Evolutionary conservation across 2,888 invertebrate species (phyloP).

Genomic region (Cheilosia impressa): DNA sequence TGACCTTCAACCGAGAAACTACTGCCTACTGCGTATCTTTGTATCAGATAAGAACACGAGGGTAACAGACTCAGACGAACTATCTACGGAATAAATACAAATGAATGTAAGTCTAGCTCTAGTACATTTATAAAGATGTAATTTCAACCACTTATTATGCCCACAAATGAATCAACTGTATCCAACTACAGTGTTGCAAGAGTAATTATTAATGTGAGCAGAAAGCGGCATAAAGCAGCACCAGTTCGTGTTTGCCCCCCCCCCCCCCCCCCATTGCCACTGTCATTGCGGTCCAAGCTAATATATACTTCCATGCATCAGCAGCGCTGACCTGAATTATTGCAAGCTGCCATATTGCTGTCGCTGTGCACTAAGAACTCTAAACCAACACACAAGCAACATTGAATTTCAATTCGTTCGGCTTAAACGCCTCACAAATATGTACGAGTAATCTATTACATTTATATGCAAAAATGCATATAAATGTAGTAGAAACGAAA

Average conservation of each 20-base stretch:
- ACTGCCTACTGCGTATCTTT: too few species aligned
- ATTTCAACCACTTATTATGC: too few species aligned
- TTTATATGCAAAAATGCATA: neutral
- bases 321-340: constrained; percentile 64
- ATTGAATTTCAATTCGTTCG: constrained; percentile 57
- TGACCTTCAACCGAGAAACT: too few species aligned
- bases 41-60: too few species aligned
- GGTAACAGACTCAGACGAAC: too few species aligned
- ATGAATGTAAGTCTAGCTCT: too few species aligned
- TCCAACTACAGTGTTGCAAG: neutral
- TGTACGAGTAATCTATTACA: too few species aligned
- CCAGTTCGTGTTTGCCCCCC: constrained; percentile 21
- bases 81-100: too few species aligned
- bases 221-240: constrained; percentile 22
- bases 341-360: constrained; percentile 30
- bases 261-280: constrained; percentile 30
- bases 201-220: constrained; percentile 8
- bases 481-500: constrained; percentile 14
- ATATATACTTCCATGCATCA: constrained; percentile 57
- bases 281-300: constrained; percentile 38
- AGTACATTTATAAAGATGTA: too few species aligned
- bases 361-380: constrained; percentile 34
- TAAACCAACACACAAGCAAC: constrained; percentile 45
- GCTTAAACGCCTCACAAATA: constrained; percentile 23
- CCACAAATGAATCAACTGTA: neutral